Base-by-base conservation (phyloP, 2,113 vertebrate genomes). In the Macquaria ambigua region DNA sequence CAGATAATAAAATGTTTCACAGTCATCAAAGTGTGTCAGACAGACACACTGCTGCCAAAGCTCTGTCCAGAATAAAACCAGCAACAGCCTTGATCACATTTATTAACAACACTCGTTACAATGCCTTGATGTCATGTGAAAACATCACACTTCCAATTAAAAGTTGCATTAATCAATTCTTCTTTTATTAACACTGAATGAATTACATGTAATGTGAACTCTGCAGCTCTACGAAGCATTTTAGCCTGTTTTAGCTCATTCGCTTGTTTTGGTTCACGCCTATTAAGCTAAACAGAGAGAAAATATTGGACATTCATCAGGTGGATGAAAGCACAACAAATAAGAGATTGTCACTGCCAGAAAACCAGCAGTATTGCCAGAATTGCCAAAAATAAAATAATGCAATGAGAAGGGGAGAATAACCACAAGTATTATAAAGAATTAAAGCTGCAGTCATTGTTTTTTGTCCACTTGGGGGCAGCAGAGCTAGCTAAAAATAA, bases 1-100 rank as follows among this genome's bases (percentile, higher is more conserved):
- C 41, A 69, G 83, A 86, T 84, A 81, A 89, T 56, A 55, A 39
- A 72, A 62, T 56, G 64, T 68, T 69, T 67, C 63, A 25, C 48
- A 43, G 79, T 41, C 62, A 43, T 71, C 75, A 81, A 81, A 84
- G 58, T 56, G 84, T 76, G 79, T 71, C 56, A 50, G 63, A 63
- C 14, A 61, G 63, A 63, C 14, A 61, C 66, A 16, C n/a, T 62
- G 56, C 3, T 9, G 46, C 64, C 15, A 25, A 39, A 55, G 25
- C 69, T 23, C 25, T 12, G 69, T 64, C 69, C 75, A 41, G 56
- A 52, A 55, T 48, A 8, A 70, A 89, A 43, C 0, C 62, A 21
- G 70, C n/a, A 77, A 70, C 68, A 52, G 66, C 64, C 71, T 48
- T 50, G 43, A 63, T 76, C 63, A 39, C 21, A 18, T 64, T 39